A percentile compares a stretch with the other conserved stretches of the same genome.
Conservation (phyloP, 2,888 invertebrate genomes). For the Eupithecia subumbrata region DNA sequence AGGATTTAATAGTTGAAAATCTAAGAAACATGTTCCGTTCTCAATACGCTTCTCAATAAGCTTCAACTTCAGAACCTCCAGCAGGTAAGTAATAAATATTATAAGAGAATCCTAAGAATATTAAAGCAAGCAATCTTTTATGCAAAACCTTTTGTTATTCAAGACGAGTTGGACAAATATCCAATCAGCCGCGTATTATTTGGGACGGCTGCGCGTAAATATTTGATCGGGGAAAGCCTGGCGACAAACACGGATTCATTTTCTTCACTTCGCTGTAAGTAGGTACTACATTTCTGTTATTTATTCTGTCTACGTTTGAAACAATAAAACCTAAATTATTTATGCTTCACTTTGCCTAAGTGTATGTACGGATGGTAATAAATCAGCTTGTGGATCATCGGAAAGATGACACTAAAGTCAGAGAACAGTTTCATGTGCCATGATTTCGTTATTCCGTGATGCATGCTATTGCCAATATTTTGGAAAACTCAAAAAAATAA, state of each 20-base stretch:
- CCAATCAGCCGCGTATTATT: constrained; percentile 53
- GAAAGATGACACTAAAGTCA: background rate
- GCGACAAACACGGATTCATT: constrained; percentile 46
- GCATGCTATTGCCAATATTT: background rate
- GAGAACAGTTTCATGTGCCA: no score
- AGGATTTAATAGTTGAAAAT: background rate
- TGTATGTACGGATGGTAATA: background rate
- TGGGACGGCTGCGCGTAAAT: constrained; percentile 51
- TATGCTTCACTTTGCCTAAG: background rate
- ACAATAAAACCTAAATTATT: background rate
- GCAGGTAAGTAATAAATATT: background rate
- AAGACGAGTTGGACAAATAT: constrained; percentile 49
- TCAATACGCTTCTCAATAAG: background rate
- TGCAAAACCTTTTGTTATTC: constrained; percentile 44
- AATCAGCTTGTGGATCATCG: background rate
- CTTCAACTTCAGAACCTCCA: background rate
- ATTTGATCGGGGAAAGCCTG: constrained; percentile 52
- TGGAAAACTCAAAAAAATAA: background rate
- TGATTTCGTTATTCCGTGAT: background rate
- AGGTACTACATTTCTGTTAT: constrained; percentile 27
- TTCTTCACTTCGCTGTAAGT: constrained; percentile 39
- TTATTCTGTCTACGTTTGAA: constrained; percentile 15
- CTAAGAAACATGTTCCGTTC: background rate
- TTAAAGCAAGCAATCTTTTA: constrained; percentile 38
- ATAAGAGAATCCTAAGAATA: constrained; percentile 14